These are phyloP conservation scores for Hoplodrina blanda DNA, from an alignment of 2,888 invertebrate genomes.

Conservation along the genomic window DNA sequence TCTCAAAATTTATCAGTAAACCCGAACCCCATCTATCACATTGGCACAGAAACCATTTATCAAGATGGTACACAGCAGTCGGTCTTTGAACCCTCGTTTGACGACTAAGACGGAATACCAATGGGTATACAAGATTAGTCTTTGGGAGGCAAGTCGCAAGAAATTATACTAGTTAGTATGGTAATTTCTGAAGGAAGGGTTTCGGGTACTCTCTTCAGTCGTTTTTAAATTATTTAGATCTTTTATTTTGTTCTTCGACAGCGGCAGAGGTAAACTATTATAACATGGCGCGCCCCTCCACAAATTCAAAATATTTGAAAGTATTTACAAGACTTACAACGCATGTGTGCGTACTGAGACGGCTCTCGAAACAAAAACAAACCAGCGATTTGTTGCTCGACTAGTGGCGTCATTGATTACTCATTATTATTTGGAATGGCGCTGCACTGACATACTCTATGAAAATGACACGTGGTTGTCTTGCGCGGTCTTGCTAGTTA, in stretches of 20 bases:
- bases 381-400: no score
- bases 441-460: no score
- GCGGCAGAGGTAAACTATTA: no score
- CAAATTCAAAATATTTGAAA: no score
- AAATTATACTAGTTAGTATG: slow-evolving; percentile 57
- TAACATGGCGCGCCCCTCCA: no score
- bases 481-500: no score
- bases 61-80: slow-evolving; percentile 37
- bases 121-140: slow-evolving; percentile 49
- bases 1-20: slow-evolving; percentile 37
- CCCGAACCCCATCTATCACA: slow-evolving; percentile 39
- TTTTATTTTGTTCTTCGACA: background rate
- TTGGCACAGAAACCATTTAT: slow-evolving; percentile 39
- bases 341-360: no score
- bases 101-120: slow-evolving; percentile 56
- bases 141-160: slow-evolving; percentile 34
- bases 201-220: slow-evolving; percentile 16
- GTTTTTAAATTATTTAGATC: slow-evolving; percentile 1
- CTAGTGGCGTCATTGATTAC: no score
- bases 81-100: slow-evolving; percentile 38
- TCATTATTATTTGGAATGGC: no score
- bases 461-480: no score
- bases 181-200: slow-evolving; percentile 52
- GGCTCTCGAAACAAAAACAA: no score
- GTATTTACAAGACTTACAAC: no score